Evolutionary conservation across 2,888 invertebrate species (phyloP), one percentile per base, ranked within the genome.

Genomic region (Apamea epomidion): DNA sequence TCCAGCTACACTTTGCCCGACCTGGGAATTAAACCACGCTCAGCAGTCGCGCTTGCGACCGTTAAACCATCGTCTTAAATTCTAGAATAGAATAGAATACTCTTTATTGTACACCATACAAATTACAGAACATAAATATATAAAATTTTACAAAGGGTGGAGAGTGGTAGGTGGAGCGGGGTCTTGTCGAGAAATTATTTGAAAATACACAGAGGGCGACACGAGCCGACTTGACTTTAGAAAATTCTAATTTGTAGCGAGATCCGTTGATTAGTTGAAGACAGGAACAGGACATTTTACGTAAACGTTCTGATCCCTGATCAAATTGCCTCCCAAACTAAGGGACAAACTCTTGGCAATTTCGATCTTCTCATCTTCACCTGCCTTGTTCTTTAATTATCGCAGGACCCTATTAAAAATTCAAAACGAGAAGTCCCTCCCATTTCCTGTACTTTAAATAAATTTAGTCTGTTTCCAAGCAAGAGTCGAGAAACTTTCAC

Each of bases 321-420:
- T 88, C 82, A 90, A 88, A 88, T 88, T 88, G 54, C 78, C 29
- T 82, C 70, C 74, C 37, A 21, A 83, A 83, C 70, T 81, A 60
- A 81, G 73, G 77, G 54, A 80, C 74, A 67, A 89, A 80, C 77
- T 88, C 74, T 77, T 71, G 45, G 79, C 81, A 83, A 88, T 86
- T 84, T 80, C 51, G 37, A 78, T 79, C 45, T 81, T 80, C 83
- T 89, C 86, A 76, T 79, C 72, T 81, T 70, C 70, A 83, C 80
- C 80, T 84, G 51, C 64, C 73, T 72, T 85, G 85, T 87, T 82
- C 87, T 90, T 83, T 82, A 89, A 89, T 90, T 88, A 88, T 82
- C 74, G n/a, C 60, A 78, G 64, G 80, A 81, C 75, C 80, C 64
- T 77, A 90, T 91, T 87, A 89, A 91, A 91, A 90, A 92, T 92